phyloP scores from a whole-genome alignment of 2,888 invertebrate species.

The Thyatira batis region DNA sequence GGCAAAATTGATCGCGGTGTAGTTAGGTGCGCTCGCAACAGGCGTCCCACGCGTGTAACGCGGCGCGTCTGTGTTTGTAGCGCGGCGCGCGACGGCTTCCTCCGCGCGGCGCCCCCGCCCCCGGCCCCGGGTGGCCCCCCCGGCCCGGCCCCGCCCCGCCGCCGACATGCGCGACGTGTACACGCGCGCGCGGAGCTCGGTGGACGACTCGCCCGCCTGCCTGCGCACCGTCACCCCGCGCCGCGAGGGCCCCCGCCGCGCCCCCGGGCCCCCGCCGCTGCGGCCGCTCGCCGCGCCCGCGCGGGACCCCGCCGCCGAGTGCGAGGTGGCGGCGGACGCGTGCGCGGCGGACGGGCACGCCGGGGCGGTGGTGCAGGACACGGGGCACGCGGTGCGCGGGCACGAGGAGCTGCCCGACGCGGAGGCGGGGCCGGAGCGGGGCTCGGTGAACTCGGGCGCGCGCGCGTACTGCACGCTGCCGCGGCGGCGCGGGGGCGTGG shows the following conservation, averaged over 20 bases:
- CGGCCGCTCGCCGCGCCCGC: constrained; percentile 43
- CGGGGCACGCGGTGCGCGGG: constrained; percentile 23
- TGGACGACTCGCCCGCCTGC: constrained; percentile 72
- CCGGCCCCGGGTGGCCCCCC: constrained; percentile 30
- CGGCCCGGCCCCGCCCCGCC: constrained; percentile 34
- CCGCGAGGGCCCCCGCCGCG: constrained; percentile 39
- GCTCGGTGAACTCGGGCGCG: constrained; percentile 41
- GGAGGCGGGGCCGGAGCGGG: constrained; percentile 24
- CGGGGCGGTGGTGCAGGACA: constrained; percentile 9
- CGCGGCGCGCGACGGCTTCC: constrained; percentile 47
- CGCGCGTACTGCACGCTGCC: constrained; percentile 81
- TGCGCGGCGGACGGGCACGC: constrained; percentile 57
- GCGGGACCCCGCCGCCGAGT: constrained; percentile 54
- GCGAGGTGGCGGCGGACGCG: constrained; percentile 82
- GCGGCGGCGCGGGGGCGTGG: constrained; percentile 52
- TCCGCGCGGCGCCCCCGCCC: constrained; percentile 45
- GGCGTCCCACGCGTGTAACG: constrained; percentile 32
- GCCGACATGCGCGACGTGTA: constrained; percentile 84
- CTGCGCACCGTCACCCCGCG: constrained; percentile 58
- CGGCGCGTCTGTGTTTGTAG: constrained; percentile 45
- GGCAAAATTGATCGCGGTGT: no score
- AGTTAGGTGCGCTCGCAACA: constrained; percentile 10
- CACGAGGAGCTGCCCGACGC: constrained; percentile 20
- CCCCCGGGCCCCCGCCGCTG: constrained; percentile 43
- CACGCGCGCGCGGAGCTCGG: constrained; percentile 68